Conservation (phyloP, 1,140 invertebrate species). For the Odontomachus brunneus region DNA sequence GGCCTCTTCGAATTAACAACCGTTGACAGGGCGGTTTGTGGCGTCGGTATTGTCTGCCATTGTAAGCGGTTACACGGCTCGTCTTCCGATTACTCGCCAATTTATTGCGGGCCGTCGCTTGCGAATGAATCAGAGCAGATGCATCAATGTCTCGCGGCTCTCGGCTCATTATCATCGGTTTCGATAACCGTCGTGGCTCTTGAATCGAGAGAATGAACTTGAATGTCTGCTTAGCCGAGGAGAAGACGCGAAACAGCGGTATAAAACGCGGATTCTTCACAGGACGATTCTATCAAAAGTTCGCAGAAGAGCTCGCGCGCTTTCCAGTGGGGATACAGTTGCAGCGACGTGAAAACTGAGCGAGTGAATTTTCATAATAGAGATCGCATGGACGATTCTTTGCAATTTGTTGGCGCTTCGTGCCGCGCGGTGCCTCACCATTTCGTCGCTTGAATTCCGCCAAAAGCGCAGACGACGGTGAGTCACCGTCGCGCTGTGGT, state of each 20-base stretch:
- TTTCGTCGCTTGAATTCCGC: constrained; percentile 36
- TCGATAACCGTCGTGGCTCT: background rate
- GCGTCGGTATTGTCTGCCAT: background rate
- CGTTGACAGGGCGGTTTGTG: background rate
- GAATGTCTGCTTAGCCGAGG: too few relatives aligned
- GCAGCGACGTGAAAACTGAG: too few relatives aligned
- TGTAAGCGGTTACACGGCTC: background rate
- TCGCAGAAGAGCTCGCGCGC: background rate
- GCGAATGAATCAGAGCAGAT: constrained; percentile 44
- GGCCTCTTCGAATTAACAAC: background rate
- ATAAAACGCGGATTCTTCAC: too few relatives aligned
- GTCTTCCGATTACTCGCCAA: constrained; percentile 22
- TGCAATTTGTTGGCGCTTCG: constrained; percentile 21
- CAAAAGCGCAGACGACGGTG: constrained; percentile 47
- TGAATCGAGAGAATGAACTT: too few relatives aligned
- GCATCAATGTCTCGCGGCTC: constrained; percentile 35
- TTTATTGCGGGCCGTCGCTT: constrained; percentile 28
- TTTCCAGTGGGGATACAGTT: too few relatives aligned
- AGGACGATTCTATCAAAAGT: background rate
- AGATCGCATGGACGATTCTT: constrained; percentile 9
- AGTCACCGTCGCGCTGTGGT: constrained; percentile 38
- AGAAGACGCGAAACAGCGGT: too few relatives aligned
- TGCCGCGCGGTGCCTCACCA: constrained; percentile 44
- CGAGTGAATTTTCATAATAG: constrained; percentile 14
- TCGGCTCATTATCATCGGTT: constrained; percentile 29